A percentile compares a stretch with the other conserved stretches of the same genome.
phyloP scores from a whole-genome alignment of 1,140 invertebrate species.

The Dinoponera quadriceps region DNA sequence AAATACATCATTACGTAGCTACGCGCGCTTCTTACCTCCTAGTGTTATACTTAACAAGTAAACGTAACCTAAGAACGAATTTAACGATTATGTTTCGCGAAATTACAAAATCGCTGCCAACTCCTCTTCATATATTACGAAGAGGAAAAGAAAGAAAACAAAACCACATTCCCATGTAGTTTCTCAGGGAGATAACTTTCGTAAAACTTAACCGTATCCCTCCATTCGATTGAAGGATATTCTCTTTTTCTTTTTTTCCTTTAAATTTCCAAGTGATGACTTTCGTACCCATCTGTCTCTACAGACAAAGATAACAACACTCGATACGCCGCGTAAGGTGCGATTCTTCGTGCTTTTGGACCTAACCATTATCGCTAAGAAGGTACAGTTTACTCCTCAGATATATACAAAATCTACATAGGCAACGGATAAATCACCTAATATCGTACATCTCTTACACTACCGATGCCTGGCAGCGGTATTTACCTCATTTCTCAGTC shows the following conservation, averaged over 20 bases:
- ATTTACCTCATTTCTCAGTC: constrained; percentile 72
- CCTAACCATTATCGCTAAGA: constrained; percentile 70
- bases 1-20: not conserved
- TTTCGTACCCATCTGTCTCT: constrained; percentile 1
- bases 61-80: not conserved
- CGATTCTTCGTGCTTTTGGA: constrained; percentile 63
- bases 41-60: not conserved
- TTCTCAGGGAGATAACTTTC: constrained; percentile 9
- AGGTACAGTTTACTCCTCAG: constrained; percentile 60
- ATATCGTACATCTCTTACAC: constrained; percentile 55
- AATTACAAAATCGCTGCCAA: constrained; percentile 39
- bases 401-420: constrained; percentile 73
- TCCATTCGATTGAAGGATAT: not conserved
- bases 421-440: constrained; percentile 73
- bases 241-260: not conserved
- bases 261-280: not conserved
- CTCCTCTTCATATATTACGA: not conserved
- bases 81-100: not conserved
- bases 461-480: constrained; percentile 63
- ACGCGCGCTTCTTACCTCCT: not conserved
- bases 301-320: constrained; percentile 31
- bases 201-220: constrained; percentile 6
- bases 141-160: not conserved
- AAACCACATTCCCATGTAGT: constrained; percentile 2
- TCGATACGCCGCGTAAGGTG: constrained; percentile 12